Evolutionary conservation across 2,888 invertebrate genomes (phyloP).

Genomic region (Mesopsocus fuscifrons): DNA sequence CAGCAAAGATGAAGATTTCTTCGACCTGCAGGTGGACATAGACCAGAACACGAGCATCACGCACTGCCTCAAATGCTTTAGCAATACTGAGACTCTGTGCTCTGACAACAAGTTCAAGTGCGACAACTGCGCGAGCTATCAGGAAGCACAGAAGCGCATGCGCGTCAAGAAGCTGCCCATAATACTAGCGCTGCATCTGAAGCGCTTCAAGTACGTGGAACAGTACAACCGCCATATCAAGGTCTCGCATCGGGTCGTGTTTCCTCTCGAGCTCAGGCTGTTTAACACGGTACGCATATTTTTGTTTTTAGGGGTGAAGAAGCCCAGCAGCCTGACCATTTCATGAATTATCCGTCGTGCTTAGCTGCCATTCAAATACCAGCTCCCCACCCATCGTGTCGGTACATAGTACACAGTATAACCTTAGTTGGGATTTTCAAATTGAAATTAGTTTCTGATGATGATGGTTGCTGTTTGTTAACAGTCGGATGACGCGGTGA

Average conservation of each 20-base stretch:
- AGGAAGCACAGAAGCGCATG: constrained; percentile 93
- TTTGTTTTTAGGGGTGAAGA: constrained; percentile 12
- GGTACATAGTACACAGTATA: constrained; percentile 8
- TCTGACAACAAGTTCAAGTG: constrained; percentile 99
- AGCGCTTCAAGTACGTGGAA: constrained; percentile 95
- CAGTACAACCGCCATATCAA: constrained; percentile 98
- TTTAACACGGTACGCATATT: constrained; percentile 75
- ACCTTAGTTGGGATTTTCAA: constrained; percentile 1
- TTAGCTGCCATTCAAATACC: too few species aligned
- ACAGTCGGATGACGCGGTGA: constrained; percentile 94
- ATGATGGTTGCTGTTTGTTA: constrained; percentile 18
- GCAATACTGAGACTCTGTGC: constrained; percentile 95
- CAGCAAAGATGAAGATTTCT: constrained; percentile 98
- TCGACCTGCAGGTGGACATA: constrained; percentile 97
- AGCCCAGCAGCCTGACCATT: too few species aligned
- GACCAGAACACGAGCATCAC: constrained; percentile 99
- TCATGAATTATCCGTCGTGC: too few species aligned
- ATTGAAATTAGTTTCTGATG: too few species aligned
- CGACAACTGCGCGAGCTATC: constrained; percentile 97
- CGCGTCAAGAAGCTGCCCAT: constrained; percentile 95
- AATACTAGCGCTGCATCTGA: constrained; percentile 92
- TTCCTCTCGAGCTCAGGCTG: constrained; percentile 89
- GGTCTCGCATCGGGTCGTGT: constrained; percentile 96
- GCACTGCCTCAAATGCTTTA: constrained; percentile 92
- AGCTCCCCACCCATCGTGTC: too few species aligned